Conservation (phyloP, 92 coral and sea anemone genomes). For the Anthopleura xanthogrammica region DNA sequence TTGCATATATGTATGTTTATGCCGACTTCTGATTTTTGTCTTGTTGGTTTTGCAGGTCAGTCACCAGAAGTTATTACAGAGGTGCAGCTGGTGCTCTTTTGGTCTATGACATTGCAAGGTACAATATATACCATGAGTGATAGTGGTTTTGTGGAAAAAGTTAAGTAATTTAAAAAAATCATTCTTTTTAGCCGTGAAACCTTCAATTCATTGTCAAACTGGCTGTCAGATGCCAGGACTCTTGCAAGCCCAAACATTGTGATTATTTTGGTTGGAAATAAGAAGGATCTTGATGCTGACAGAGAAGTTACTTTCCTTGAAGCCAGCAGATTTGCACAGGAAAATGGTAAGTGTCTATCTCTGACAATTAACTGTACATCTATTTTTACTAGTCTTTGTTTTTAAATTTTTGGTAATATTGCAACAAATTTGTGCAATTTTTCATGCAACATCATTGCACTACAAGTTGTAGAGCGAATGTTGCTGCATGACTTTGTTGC, state of each 20-base stretch:
- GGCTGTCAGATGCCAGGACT: conserved; percentile 99
- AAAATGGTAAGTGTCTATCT: conserved; percentile 71
- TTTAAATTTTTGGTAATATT: neutral
- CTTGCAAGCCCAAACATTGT: conserved; percentile 99
- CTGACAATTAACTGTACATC: no score
- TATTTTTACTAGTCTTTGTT: no score
- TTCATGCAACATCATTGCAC: no score
- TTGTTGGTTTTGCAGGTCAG: conserved; percentile 56
- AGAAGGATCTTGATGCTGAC: conserved; percentile 96
- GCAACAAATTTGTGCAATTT: neutral
- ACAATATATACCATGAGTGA: neutral
- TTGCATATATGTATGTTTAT: neutral
- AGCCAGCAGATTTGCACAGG: conserved; percentile 99
- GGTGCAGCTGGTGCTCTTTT: conserved; percentile 99
- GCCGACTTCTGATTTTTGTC: neutral
- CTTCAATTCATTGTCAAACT: conserved; percentile 96
- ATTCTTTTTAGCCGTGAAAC: conserved; percentile 80
- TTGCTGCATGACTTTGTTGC: no score
- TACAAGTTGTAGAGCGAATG: no score
- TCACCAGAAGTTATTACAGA: conserved; percentile 97
- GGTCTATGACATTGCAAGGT: conserved; percentile 98
- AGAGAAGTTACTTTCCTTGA: conserved; percentile 98
- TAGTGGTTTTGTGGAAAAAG: no score
- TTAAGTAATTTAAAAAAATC: no score
- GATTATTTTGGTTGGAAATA: conserved; percentile 95